Conservation (phyloP, 2,797 vertebrate species). For the Glossophaga mutica region DNA sequence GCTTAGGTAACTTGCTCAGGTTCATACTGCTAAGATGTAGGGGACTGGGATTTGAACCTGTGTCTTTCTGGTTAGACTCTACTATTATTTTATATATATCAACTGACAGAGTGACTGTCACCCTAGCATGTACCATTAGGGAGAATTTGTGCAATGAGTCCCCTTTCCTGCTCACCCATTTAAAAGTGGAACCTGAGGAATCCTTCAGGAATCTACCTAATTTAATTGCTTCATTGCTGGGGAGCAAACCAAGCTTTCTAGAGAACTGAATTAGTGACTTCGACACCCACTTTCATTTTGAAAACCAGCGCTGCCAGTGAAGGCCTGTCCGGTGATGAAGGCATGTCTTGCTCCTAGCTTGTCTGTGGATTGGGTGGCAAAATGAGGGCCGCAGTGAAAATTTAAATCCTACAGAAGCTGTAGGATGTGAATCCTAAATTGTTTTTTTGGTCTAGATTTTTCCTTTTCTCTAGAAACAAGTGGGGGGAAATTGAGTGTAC, state of each 20-base stretch:
- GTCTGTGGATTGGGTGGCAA: not conserved
- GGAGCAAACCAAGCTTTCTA: not conserved
- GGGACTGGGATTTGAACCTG: not conserved
- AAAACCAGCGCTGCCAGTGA: not conserved
- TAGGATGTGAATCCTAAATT: not conserved
- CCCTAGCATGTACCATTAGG: not conserved
- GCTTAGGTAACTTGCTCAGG: not conserved
- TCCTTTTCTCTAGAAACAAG: slow-evolving; percentile 1
- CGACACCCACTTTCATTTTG: not conserved
- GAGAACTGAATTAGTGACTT: not conserved
- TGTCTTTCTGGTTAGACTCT: not conserved
- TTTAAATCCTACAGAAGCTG: not conserved
- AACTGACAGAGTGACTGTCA: not conserved
- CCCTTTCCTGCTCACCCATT: not conserved
- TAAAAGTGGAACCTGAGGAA: not conserved
- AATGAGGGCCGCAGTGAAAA: not conserved
- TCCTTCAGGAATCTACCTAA: not conserved
- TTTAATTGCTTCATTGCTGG: not conserved
- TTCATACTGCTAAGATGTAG: not conserved
- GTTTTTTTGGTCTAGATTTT: not conserved
- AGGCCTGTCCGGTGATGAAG: not conserved
- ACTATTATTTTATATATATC: not conserved
- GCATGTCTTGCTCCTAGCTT: not conserved
- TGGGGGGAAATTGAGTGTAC: not conserved
- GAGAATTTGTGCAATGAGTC: not conserved